Percentiles rank a stretch among this genome's conserved stretches.
Conservation (phyloP, 2,113 vertebrate genomes). For the Catharus minimus region DNA sequence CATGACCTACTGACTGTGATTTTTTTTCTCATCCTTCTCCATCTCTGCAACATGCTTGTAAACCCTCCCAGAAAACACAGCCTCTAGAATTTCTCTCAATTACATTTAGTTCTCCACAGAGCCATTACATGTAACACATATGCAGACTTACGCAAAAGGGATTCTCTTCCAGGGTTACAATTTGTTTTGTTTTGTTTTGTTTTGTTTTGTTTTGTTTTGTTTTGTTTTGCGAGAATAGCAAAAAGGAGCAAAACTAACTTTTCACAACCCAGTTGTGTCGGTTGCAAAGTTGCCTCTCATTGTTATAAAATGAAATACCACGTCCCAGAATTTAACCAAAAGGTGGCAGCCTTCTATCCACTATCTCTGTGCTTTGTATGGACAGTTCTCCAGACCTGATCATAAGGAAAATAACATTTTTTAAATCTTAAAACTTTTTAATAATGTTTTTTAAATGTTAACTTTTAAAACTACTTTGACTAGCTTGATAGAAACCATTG, state of each 20-base stretch:
- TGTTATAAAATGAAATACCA: background rate
- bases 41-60: background rate
- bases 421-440: background rate
- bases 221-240: background rate
- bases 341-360: constrained; percentile 24
- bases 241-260: background rate
- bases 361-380: background rate
- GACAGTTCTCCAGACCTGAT: background rate
- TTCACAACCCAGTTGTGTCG: background rate
- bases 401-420: background rate
- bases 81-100: background rate
- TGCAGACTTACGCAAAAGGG: background rate
- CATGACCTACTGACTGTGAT: background rate
- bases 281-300: background rate
- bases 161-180: background rate
- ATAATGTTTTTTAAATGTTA: background rate
- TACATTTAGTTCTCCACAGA: background rate
- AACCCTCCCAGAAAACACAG: background rate
- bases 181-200: background rate
- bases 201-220: background rate
- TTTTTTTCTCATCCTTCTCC: background rate
- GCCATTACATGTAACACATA: background rate
- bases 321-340: background rate
- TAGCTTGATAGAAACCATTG: background rate
- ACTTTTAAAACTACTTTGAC: background rate